Percentiles rank a stretch among this genome's conserved stretches.
Conservation (phyloP, 2,797 vertebrate species). For the Oryzias dopingdopingensis region DNA sequence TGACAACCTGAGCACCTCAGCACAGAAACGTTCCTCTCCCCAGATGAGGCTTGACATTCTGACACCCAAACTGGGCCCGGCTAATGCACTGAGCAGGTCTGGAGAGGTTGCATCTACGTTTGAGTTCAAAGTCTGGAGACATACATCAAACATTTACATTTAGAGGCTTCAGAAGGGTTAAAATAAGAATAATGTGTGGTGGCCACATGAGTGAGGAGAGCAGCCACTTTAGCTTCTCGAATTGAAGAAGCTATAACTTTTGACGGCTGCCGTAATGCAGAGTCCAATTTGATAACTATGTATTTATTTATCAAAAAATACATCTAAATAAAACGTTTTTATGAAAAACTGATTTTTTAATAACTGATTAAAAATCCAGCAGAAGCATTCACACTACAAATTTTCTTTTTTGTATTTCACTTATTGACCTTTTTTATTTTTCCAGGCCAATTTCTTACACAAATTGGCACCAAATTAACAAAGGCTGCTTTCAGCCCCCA, state of each 20-base stretch:
- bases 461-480: not conserved
- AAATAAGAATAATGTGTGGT: slow-evolving; percentile 18
- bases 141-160: slow-evolving; percentile 60
- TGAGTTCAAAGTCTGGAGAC: slow-evolving; percentile 56
- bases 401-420: no score
- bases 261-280: no score
- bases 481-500: slow-evolving; percentile 56
- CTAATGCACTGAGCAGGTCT: slow-evolving; percentile 33
- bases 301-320: no score
- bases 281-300: no score
- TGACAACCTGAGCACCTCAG: slow-evolving; percentile 12
- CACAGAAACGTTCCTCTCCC: not conserved
- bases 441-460: no score
- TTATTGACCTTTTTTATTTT: no score
- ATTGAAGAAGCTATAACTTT: not conserved
- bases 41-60: slow-evolving; percentile 15
- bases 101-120: slow-evolving; percentile 48
- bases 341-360: no score
- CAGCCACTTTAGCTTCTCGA: slow-evolving; percentile 16
- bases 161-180: slow-evolving; percentile 49
- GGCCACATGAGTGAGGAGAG: slow-evolving; percentile 37
- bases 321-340: no score
- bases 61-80: slow-evolving; percentile 10
- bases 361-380: no score
- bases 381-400: no score